phyloP scores from a whole-genome alignment of 2,888 invertebrate genomes.

The Sepiola atlantica region DNA sequence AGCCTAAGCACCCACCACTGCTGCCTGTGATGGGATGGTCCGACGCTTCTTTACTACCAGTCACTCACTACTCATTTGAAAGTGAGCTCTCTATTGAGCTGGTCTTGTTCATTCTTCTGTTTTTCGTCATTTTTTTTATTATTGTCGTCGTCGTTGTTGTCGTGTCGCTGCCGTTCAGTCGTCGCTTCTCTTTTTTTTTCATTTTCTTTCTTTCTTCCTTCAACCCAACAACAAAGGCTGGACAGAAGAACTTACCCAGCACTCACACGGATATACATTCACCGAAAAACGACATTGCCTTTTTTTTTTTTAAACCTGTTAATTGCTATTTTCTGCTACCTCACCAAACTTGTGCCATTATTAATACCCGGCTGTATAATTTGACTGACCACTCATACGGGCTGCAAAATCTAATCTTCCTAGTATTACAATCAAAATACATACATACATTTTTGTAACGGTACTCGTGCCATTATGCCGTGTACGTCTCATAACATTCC shows the following conservation, averaged over 20 bases:
- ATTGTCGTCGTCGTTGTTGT: too few species aligned
- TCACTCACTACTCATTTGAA: too few species aligned
- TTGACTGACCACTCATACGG: not conserved
- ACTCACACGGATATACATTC: not conserved
- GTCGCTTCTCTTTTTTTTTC: too few species aligned
- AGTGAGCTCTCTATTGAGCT: constrained; percentile 20
- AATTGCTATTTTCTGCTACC: not conserved
- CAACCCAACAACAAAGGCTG: not conserved
- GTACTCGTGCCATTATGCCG: not conserved
- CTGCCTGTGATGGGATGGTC: not conserved
- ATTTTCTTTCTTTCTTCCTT: too few species aligned
- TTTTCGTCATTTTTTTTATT: too few species aligned
- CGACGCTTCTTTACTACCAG: not conserved
- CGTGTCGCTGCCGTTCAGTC: not conserved
- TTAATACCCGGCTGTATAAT: not conserved
- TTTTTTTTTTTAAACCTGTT: constrained; percentile 10
- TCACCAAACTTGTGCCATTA: not conserved
- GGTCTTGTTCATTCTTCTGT: not conserved
- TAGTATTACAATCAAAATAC: too few species aligned
- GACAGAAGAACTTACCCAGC: not conserved
- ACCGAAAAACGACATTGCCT: too few species aligned
- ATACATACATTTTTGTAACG: not conserved
- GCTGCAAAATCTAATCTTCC: too few species aligned
- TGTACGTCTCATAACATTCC: constrained; percentile 2
- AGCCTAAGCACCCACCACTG: not conserved